phyloP scores from a whole-genome alignment of 2,888 invertebrate species.

The Coelopa pilipes region DNA sequence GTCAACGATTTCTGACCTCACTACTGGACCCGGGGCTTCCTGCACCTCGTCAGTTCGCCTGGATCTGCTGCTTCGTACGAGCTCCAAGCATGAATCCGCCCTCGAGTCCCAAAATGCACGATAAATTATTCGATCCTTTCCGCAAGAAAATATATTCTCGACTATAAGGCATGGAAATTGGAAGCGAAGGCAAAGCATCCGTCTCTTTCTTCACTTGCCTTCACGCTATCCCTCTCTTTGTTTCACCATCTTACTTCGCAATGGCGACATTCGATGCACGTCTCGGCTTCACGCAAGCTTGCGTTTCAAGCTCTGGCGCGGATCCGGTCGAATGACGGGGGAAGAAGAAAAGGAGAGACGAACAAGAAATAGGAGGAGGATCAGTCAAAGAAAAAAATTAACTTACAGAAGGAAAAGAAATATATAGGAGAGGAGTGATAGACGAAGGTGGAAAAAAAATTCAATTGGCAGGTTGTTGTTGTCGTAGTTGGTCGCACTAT shows the following conservation, averaged over 20 bases:
- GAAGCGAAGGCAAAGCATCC: slow-evolving; percentile 5
- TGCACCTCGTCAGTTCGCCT: too few species aligned
- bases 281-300: slow-evolving; percentile 3
- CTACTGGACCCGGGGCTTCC: too few species aligned
- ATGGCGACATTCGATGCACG: slow-evolving; percentile 12
- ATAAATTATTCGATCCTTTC: slow-evolving; percentile 31
- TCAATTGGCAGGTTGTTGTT: too few species aligned
- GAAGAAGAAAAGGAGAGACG: too few species aligned
- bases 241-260: not conserved
- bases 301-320: not conserved
- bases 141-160: slow-evolving; percentile 22
- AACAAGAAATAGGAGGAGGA: too few species aligned
- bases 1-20: too few species aligned
- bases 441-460: too few species aligned
- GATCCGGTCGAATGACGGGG: too few species aligned
- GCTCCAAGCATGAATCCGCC: slow-evolving; percentile 15
- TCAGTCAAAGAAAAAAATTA: too few species aligned
- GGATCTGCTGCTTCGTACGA: slow-evolving; percentile 8
- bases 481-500: too few species aligned
- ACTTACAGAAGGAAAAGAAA: too few species aligned
- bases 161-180: slow-evolving; percentile 6
- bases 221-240: not conserved
- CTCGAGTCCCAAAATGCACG: slow-evolving; percentile 5
- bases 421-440: too few species aligned
- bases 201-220: not conserved